phyloP scores from a whole-genome alignment of 1,140 invertebrate species.

The Ceratosolen solmsi region DNA sequence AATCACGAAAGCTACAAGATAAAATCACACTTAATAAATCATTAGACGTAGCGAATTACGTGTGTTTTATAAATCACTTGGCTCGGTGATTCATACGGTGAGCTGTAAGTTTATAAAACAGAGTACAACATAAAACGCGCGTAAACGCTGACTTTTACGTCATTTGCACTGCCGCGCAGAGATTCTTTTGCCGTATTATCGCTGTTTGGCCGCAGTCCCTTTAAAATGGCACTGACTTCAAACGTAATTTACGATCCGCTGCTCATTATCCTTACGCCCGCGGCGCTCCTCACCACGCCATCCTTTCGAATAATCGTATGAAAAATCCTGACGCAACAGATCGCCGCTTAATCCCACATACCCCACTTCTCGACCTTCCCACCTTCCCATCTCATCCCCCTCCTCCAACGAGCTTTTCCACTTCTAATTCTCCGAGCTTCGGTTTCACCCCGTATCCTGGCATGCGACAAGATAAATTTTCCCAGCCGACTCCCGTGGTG shows the following conservation, averaged over 20 bases:
- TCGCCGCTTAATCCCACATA: no score
- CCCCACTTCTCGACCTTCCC: no score
- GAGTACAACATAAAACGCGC: background rate
- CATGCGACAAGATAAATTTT: background rate
- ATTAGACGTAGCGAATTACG: background rate
- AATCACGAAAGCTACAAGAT: background rate
- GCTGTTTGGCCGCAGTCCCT: background rate
- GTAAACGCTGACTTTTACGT: background rate
- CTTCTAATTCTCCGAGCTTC: no score
- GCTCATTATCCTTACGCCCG: no score
- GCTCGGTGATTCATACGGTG: background rate
- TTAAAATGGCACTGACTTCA: background rate
- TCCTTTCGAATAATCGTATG: no score
- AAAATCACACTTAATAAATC: conserved; percentile 38
- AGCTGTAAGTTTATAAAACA: conserved; percentile 13
- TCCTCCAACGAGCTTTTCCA: no score
- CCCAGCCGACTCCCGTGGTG: background rate
- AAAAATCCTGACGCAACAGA: no score
- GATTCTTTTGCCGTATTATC: background rate
- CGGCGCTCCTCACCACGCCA: no score
- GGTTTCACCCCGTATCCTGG: no score
- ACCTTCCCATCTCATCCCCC: no score
- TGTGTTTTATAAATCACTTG: background rate
- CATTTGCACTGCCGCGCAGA: background rate
- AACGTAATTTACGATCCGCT: background rate